A percentile compares a stretch with the other conserved stretches of the same genome.
These are phyloP conservation scores for Lepus timidus DNA, from an alignment of 2,113 vertebrate species.

Conservation along the genomic window DNA sequence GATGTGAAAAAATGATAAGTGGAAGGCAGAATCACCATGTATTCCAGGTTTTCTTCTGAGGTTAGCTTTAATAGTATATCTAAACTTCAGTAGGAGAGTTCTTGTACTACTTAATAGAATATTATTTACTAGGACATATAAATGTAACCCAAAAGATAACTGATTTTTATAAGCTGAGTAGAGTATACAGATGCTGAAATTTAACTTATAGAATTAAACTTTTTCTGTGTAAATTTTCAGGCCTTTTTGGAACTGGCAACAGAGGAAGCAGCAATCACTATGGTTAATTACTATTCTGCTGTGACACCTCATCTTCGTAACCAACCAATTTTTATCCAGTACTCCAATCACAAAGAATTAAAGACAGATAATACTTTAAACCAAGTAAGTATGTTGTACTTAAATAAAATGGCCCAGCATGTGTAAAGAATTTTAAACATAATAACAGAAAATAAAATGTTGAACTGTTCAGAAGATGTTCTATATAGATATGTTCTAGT, in stretches of 20 bases:
- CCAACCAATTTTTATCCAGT: constrained; percentile 97
- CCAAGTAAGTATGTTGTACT: constrained; percentile 88
- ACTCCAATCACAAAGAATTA: constrained; percentile 98
- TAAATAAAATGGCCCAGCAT: neutral
- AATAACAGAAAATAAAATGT: neutral
- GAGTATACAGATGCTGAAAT: neutral
- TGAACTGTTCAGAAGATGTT: neutral
- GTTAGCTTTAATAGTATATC: neutral
- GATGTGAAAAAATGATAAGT: neutral
- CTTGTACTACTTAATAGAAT: neutral
- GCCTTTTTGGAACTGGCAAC: constrained; percentile 98
- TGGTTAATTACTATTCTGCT: constrained; percentile 98
- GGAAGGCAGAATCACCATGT: neutral
- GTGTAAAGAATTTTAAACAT: neutral
- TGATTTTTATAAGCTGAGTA: constrained; percentile 44
- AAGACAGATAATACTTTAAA: constrained; percentile 98
- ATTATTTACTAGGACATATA: neutral
- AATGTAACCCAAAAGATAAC: neutral
- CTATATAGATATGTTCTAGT: neutral
- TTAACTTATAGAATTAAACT: constrained; percentile 31
- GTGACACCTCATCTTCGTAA: constrained; percentile 97
- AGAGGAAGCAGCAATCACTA: constrained; percentile 97
- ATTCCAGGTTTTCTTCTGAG: neutral
- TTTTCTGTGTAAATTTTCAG: constrained; percentile 84
- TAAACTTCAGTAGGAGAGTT: neutral